Percentiles rank a stretch among this genome's conserved stretches.
Evolutionary conservation across 2,113 vertebrate species (phyloP).

Genomic region (Tor tambroides): DNA sequence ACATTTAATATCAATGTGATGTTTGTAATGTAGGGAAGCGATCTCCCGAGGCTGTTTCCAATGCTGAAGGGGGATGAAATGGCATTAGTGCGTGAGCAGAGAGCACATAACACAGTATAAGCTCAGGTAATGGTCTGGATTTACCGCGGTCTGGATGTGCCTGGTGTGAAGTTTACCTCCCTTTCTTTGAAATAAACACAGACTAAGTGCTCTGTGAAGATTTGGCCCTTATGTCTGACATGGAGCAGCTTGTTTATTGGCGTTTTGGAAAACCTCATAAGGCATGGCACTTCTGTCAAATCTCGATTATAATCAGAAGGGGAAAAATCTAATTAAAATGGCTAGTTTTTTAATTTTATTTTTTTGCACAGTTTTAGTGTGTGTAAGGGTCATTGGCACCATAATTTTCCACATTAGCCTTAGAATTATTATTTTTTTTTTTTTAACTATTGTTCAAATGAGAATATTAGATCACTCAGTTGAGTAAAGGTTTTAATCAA

Average conservation of each 20-base stretch:
- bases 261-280: not conserved
- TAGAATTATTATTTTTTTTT: not conserved
- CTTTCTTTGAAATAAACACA: slow-evolving; percentile 18
- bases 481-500: not conserved
- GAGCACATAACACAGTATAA: slow-evolving; percentile 10
- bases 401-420: not conserved
- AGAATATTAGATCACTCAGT: not conserved
- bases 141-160: not conserved
- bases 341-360: not conserved
- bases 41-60: slow-evolving; percentile 2
- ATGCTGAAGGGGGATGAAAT: slow-evolving; percentile 13
- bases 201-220: not conserved
- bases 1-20: slow-evolving; percentile 18
- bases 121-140: slow-evolving; percentile 11
- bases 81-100: slow-evolving; percentile 1
- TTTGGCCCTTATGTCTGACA: not conserved
- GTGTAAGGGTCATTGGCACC: not conserved
- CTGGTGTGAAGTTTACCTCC: not conserved
- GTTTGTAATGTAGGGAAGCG: slow-evolving; percentile 20
- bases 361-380: not conserved
- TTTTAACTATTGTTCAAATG: not conserved
- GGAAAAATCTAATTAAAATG: not conserved
- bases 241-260: not conserved
- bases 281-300: not conserved
- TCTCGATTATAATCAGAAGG: not conserved